phyloP scores from a whole-genome alignment of 2,113 vertebrate species.

The Callaeas wilsoni region DNA sequence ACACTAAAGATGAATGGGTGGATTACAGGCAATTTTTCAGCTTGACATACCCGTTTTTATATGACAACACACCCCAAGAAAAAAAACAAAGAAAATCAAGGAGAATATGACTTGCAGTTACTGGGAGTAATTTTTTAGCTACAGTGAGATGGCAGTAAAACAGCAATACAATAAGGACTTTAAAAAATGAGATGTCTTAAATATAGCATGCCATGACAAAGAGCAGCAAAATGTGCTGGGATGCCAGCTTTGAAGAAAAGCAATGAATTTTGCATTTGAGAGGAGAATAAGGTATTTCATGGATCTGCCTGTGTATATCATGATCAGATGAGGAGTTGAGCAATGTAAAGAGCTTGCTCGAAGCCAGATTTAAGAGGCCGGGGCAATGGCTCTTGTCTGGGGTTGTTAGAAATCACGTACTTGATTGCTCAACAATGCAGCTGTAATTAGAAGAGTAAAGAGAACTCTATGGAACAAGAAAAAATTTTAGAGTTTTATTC shows the following conservation, averaged over 20 bases:
- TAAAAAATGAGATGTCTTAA: background rate
- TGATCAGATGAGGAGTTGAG: background rate
- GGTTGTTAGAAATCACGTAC: background rate
- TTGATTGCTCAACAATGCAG: constrained; percentile 46
- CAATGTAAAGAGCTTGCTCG: background rate
- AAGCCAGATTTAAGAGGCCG: background rate
- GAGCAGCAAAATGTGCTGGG: background rate
- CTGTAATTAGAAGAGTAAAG: constrained; percentile 44
- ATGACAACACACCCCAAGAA: background rate
- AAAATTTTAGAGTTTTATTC: constrained; percentile 14
- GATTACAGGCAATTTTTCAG: background rate
- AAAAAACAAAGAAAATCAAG: background rate
- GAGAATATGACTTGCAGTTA: background rate
- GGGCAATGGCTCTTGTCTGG: background rate
- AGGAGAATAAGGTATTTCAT: background rate
- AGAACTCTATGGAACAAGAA: constrained; percentile 39
- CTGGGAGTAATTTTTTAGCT: background rate
- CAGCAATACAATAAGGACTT: background rate
- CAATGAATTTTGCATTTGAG: background rate
- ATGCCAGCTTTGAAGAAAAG: background rate
- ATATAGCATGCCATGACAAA: background rate
- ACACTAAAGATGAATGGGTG: background rate
- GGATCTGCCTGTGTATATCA: background rate
- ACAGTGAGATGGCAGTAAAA: background rate
- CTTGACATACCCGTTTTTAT: background rate